Conservation (phyloP, 37 sponge, comb jelly and placozoan species). For the Ephydatia muelleri region DNA sequence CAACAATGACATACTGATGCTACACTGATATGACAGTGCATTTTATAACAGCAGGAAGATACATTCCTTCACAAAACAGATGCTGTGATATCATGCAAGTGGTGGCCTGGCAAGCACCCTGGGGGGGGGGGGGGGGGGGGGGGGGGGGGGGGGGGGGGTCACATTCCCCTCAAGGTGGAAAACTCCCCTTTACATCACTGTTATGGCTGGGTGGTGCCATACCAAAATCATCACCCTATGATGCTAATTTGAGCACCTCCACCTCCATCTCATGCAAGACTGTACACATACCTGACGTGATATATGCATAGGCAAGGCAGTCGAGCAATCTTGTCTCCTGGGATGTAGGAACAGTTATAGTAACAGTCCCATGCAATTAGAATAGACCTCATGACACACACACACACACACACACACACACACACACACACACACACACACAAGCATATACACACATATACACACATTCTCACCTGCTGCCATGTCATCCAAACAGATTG, state of each 20-base stretch:
- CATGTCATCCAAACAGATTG: constrained; percentile 92
- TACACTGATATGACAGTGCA: neutral
- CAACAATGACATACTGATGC: neutral
- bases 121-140: no score
- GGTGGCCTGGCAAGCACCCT: no score
- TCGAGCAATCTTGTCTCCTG: constrained; percentile 88
- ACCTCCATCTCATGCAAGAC: no score
- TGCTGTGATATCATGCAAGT: no score
- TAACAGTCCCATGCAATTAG: neutral
- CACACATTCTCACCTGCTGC: constrained; percentile 42
- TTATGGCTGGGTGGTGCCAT: no score
- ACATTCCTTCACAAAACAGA: no score
- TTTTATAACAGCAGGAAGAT: neutral
- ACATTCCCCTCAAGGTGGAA: no score
- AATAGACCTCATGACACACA: neutral
- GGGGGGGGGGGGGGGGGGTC: no score
- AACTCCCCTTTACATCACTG: no score
- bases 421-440: neutral
- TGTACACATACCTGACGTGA: constrained; percentile 79
- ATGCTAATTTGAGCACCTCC: no score
- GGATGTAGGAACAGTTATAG: neutral
- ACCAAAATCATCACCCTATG: neutral
- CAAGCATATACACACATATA: neutral
- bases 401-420: neutral
- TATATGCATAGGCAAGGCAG: constrained; percentile 93